These are phyloP conservation scores for Lasioglossum morio DNA, from an alignment of 2,888 invertebrate species.

Conservation along the genomic window DNA sequence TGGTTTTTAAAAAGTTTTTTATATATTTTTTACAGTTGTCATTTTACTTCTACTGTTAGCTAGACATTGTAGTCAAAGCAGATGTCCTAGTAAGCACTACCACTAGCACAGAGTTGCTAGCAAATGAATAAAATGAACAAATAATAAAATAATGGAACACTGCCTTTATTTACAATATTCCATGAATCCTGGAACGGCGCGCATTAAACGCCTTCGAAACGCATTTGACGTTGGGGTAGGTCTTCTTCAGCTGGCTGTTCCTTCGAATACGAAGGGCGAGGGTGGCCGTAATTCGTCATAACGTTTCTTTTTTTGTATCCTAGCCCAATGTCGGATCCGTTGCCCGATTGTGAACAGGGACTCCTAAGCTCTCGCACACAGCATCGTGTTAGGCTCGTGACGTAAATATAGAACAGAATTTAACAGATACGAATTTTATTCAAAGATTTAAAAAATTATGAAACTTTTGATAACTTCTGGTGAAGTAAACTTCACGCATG, in stretches of 20 bases:
- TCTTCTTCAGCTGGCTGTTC: conserved; percentile 69
- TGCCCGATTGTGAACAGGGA: conserved; percentile 47
- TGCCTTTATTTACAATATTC: too few species aligned
- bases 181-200: conserved; percentile 44
- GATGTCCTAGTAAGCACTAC: too few species aligned
- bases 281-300: conserved; percentile 81
- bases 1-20: too few species aligned
- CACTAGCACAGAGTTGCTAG: too few species aligned
- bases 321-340: conserved; percentile 6
- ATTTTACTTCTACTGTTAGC: too few species aligned
- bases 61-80: too few species aligned
- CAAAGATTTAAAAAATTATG: background rate
- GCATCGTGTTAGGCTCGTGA: background rate
- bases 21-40: too few species aligned
- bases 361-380: conserved; percentile 66
- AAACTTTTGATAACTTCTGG: background rate
- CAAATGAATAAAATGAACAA: too few species aligned
- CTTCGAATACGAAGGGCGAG: conserved; percentile 70
- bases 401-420: background rate
- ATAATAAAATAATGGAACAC: too few species aligned
- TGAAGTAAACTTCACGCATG: background rate
- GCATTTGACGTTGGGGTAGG: conserved; percentile 80
- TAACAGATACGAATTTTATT: background rate
- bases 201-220: conserved; percentile 77
- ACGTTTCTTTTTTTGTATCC: conserved; percentile 74